These are phyloP conservation scores for Chrosomus eos DNA, from an alignment of 2,797 vertebrate species.

Conservation along the genomic window DNA sequence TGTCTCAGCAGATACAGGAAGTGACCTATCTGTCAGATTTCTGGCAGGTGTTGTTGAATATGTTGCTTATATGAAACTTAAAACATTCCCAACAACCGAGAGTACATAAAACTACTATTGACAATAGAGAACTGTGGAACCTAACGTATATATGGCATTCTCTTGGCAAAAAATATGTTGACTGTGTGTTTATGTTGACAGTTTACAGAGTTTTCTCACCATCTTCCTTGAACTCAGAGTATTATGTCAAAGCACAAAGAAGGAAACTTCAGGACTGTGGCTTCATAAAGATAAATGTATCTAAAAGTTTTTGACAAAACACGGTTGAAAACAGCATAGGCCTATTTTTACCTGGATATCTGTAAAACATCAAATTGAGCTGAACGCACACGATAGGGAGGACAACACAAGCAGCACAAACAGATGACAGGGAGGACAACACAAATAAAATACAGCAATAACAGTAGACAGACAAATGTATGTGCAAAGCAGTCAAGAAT, in stretches of 20 bases:
- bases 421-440: not conserved
- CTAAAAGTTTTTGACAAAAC: not conserved
- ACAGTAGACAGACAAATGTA: not conserved
- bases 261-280: not conserved
- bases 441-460: conserved; percentile 1
- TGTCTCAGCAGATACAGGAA: not conserved
- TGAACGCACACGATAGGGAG: not conserved
- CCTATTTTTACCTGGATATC: not conserved
- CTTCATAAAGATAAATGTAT: not conserved
- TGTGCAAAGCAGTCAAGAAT: not conserved
- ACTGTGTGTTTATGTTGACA: not conserved
- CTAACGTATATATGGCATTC: not conserved
- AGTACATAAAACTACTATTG: not conserved
- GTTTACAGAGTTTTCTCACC: not conserved
- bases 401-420: not conserved
- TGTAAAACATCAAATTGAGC: not conserved
- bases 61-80: not conserved
- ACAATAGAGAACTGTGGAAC: not conserved
- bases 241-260: not conserved
- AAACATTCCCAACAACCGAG: not conserved
- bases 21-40: not conserved
- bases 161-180: not conserved
- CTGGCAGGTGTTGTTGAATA: not conserved
- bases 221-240: not conserved
- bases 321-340: not conserved